Conservation (phyloP, 2,113 vertebrate genomes). For the Corydoras maculifer region DNA sequence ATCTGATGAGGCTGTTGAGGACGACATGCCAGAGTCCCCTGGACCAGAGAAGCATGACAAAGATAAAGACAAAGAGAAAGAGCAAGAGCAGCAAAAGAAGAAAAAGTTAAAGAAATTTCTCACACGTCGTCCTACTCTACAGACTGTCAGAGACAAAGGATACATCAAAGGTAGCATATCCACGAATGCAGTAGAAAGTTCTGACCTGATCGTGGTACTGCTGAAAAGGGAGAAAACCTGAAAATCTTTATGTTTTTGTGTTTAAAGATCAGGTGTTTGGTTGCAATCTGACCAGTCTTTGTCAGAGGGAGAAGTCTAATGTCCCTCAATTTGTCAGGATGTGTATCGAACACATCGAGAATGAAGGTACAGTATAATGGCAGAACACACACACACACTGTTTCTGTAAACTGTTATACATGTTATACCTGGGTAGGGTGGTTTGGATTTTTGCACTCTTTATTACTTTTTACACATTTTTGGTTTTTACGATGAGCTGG, state of each 20-base stretch:
- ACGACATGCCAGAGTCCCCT: constrained; percentile 84
- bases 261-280: constrained; percentile 89
- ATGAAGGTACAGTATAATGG: constrained; percentile 57
- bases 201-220: background rate
- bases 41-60: constrained; percentile 81
- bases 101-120: constrained; percentile 96
- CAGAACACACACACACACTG: background rate
- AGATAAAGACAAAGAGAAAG: constrained; percentile 82
- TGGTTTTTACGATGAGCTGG: no score
- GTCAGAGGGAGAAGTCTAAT: constrained; percentile 79
- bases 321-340: constrained; percentile 84
- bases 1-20: constrained; percentile 82
- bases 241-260: background rate
- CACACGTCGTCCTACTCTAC: constrained; percentile 83
- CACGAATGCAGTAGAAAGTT: background rate
- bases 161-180: constrained; percentile 87
- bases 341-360: constrained; percentile 92
- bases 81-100: constrained; percentile 80
- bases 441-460: no score
- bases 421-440: no score
- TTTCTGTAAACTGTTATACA: no score
- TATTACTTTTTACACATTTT: no score
- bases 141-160: constrained; percentile 91
- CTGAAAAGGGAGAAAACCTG: background rate
- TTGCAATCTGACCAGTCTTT: constrained; percentile 81